phyloP scores from a whole-genome alignment of 2,888 invertebrate genomes.

The Aproaerema taeniolella region DNA sequence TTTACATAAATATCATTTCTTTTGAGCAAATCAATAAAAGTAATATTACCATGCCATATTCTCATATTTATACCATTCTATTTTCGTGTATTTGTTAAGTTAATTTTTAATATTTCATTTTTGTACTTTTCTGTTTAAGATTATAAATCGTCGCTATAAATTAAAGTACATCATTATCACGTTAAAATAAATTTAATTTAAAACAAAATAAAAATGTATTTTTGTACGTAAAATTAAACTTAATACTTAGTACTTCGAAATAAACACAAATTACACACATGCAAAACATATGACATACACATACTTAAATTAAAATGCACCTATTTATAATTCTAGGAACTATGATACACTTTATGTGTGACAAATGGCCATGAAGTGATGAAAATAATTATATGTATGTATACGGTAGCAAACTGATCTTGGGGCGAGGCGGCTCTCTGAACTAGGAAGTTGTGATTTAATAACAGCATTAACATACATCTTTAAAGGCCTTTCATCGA shows the following conservation, averaged over 20 bases:
- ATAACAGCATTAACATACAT: too few relatives aligned
- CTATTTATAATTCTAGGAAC: conserved; percentile 65
- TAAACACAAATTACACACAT: conserved; percentile 24
- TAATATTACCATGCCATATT: neutral
- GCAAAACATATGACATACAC: conserved; percentile 32
- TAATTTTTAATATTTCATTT: neutral
- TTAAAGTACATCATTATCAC: conserved; percentile 5
- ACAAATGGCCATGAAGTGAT: conserved; percentile 5
- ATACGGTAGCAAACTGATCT: too few relatives aligned
- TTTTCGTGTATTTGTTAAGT: too few relatives aligned
- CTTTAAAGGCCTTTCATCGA: too few relatives aligned
- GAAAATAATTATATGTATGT: too few relatives aligned
- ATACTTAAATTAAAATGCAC: conserved; percentile 62
- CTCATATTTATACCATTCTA: too few relatives aligned
- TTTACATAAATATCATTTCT: neutral
- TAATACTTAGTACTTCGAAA: conserved; percentile 25
- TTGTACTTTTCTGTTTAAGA: conserved; percentile 5
- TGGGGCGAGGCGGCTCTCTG: too few relatives aligned
- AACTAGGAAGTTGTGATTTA: too few relatives aligned
- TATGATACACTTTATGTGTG: conserved; percentile 36
- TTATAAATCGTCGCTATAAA: conserved; percentile 2
- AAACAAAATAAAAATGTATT: conserved; percentile 26
- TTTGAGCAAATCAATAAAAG: conserved; percentile 3
- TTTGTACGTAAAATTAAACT: conserved; percentile 28
- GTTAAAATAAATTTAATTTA: conserved; percentile 1